These are phyloP conservation scores for Drosophila tani DNA, from an alignment of 1,140 invertebrate species.

Conservation along the genomic window DNA sequence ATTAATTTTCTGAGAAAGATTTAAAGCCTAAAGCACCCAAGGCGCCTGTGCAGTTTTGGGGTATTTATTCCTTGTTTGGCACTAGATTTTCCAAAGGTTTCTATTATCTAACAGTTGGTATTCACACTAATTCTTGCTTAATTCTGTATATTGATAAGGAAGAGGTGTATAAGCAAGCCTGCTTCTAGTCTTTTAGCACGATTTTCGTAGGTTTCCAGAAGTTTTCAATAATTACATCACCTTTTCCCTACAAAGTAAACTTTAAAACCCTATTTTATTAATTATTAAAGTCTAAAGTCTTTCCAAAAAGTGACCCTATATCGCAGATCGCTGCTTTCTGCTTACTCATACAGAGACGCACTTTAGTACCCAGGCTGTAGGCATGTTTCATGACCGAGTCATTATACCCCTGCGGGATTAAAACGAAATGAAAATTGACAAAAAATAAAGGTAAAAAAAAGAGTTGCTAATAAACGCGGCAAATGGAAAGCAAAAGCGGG, in stretches of 20 bases:
- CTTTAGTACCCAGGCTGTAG: background rate
- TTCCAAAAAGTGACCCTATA: conserved; percentile 13
- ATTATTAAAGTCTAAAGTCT: background rate
- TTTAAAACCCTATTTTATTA: too few species aligned
- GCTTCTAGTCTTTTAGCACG: background rate
- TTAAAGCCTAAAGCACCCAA: background rate
- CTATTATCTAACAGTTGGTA: background rate
- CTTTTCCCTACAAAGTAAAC: too few species aligned
- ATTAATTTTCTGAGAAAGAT: background rate
- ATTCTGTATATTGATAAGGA: background rate
- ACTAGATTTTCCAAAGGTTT: too few species aligned
- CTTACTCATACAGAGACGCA: conserved; percentile 5
- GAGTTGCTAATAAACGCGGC: conserved; percentile 60
- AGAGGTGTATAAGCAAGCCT: background rate
- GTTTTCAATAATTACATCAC: background rate
- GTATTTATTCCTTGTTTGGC: too few species aligned
- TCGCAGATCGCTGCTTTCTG: background rate
- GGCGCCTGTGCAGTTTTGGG: too few species aligned
- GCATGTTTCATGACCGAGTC: conserved; percentile 52
- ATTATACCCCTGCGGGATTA: conserved; percentile 50
- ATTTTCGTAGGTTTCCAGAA: background rate
- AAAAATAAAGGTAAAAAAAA: conserved; percentile 26
- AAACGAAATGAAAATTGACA: conserved; percentile 37
- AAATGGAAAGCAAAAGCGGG: conserved; percentile 71
- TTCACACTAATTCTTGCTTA: background rate